These are phyloP conservation scores for Chaetops frenatus DNA, from an alignment of 2,113 vertebrate species.

Conservation along the genomic window DNA sequence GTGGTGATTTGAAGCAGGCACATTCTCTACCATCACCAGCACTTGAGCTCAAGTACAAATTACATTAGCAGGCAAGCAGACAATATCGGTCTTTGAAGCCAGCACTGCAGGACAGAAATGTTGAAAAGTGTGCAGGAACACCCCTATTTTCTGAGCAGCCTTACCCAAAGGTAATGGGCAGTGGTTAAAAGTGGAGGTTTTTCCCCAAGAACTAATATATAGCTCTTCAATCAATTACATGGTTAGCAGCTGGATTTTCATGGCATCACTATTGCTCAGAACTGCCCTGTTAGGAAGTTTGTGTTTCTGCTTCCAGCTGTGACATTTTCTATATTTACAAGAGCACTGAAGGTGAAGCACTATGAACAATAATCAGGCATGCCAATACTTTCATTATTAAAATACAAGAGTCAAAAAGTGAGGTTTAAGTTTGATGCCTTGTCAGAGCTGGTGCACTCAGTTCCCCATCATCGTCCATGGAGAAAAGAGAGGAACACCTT, in stretches of 20 bases:
- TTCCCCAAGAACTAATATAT: background rate
- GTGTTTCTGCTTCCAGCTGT: background rate
- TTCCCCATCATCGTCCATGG: background rate
- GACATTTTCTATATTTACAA: background rate
- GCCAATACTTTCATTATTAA: background rate
- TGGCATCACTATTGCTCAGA: background rate
- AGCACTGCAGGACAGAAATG: background rate
- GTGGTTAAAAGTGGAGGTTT: background rate
- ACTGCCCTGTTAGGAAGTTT: background rate
- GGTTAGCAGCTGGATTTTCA: background rate
- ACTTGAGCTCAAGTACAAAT: background rate
- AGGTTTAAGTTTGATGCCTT: background rate
- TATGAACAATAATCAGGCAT: background rate
- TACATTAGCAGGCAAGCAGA: background rate
- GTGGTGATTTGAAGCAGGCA: background rate
- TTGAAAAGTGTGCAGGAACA: background rate
- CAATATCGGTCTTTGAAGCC: background rate
- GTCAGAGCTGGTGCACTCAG: background rate
- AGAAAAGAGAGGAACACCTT: conserved; percentile 17
- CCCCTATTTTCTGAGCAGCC: background rate
- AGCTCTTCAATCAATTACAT: background rate
- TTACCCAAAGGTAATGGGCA: background rate
- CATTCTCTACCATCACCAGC: background rate
- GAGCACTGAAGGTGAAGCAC: background rate
- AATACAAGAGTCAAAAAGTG: background rate